Base-by-base conservation (phyloP, 1,140 invertebrate genomes). In the Bombyx mori region DNA sequence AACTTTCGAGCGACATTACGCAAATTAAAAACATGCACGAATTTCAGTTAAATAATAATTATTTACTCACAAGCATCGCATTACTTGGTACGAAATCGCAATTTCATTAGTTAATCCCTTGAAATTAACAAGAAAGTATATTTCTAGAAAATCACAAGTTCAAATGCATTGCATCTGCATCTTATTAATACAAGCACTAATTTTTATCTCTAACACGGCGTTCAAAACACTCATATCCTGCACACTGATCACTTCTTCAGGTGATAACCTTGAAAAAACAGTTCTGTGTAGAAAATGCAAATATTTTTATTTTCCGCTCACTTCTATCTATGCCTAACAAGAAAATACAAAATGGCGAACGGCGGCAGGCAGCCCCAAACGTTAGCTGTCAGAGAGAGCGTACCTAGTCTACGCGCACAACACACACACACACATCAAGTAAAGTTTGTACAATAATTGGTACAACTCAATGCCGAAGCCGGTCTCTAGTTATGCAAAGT, bases 331-430 rank as follows among this genome's bases (percentile, higher is more conserved):
- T 61, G 56, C 60, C 26, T 35, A 35, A 35, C 26, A 35, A 71
- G 56, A 68, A 75, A 77, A 79, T 76, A 78, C 78, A 83, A 83
- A 77, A 83, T 83, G 80, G 80, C 80, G 75, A 77, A 73, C 26
- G 4, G 26, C 26, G n/a, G 71, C 54, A 79, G 79, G 75, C 77
- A 78, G 76, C 74, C 64, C 26, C 3, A 12, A 50, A 48, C 49
- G 42, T 61, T 57, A 58, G 56, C 64, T 63, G 60, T 62, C 67
- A 60, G 66, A 60, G 43, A 43, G 53, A 9, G 26, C n/a, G n/a
- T n/a, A n/a, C n/a, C 12, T 44, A 54, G 51, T 58, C 55, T 9
- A 54, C 52, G 52, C 44, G 18, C 44, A 56, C 26, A n/a, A 52
- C 44, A 58, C 58, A n/a, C 18, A 44, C 52, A 64, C 12, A 54